Base-by-base conservation (phyloP, 2,113 vertebrate species). In the Pteronura brasiliensis region DNA sequence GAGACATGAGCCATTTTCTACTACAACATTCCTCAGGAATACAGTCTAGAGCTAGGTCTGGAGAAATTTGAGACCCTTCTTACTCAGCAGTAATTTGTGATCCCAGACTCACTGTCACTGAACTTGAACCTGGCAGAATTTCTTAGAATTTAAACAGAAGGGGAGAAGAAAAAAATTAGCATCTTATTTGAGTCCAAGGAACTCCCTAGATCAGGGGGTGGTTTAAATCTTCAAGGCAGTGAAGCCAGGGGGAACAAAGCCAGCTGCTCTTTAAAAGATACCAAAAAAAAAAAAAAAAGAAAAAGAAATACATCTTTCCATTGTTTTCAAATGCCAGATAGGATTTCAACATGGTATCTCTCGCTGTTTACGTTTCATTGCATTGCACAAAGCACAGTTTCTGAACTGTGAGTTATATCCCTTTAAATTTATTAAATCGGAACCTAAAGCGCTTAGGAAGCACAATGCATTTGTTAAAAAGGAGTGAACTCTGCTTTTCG, bases 41-140 rank as follows among this genome's bases (percentile, higher is more conserved):
- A 29, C 15, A 31, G 36, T 69, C 39, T 34, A 31, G 63, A 83
- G 74, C 8, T 85, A 49, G 1, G 2, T 98, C 76, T 67, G 90
- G 65, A 86, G 88, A 18, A 15, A 57, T 27, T 63, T 57, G 87
- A 67, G 18, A 89, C 36, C 65, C 79, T 96, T 97, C 31, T 94
- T 52, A 74, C 42, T 93, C 47, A 12, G 55, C 0, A 0, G 23
- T 77, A 82, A 76, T 67, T 59, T 87, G 67, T 96, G 47, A n/a
- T 0, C 0, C 2, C 39, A 80, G 29, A 85, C 59, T 0, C 0
- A 7, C 39, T 93, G 23, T 65, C 63, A 23, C 4, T 82, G 76
- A 92, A 79, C 21, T 8, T 52, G 76, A 94, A 71, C 44, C 69
- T 34, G 67, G 80, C 2, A 86, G n/a, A n/a, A 0, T 25, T 85